phyloP scores from a whole-genome alignment of 37 sponge, comb jelly and placozoan species.

The Spongilla lacustris region DNA sequence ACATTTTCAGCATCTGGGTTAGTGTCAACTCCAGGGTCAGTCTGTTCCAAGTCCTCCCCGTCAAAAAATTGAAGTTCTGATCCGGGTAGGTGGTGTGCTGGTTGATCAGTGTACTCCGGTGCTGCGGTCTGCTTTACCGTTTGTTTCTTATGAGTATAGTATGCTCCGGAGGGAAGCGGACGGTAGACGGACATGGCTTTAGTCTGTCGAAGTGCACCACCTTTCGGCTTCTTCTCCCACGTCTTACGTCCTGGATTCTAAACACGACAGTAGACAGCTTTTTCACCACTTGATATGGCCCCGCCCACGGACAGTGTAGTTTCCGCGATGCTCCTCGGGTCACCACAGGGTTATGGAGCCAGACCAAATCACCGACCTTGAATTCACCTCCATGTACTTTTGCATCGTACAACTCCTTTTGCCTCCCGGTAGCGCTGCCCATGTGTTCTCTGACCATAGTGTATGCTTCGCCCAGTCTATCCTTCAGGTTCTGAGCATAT shows the following conservation, averaged over 20 bases:
- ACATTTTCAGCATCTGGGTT: no score
- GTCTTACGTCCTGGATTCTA: slow-evolving; percentile 16
- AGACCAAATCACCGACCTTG: slow-evolving; percentile 9
- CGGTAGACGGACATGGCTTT: slow-evolving; percentile 10
- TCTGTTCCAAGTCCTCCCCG: no score
- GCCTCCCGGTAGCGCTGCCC: not conserved
- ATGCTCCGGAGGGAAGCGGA: not conserved
- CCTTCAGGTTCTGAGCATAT: slow-evolving; percentile 25
- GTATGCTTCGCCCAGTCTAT: slow-evolving; percentile 24
- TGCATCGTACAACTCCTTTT: slow-evolving; percentile 14
- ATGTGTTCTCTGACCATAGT: not conserved
- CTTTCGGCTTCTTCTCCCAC: not conserved
- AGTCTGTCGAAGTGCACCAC: slow-evolving; percentile 52
- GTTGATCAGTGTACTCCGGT: no score
- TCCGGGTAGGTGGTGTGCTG: no score
- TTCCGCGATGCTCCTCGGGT: slow-evolving; percentile 5
- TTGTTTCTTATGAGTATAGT: no score
- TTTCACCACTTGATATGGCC: slow-evolving; percentile 31
- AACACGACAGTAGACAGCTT: slow-evolving; percentile 17
- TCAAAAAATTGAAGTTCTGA: not conserved
- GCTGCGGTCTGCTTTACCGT: no score
- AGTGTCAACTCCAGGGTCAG: no score
- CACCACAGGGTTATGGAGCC: slow-evolving; percentile 25
- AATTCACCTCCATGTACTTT: slow-evolving; percentile 5
- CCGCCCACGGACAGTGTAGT: slow-evolving; percentile 43